A percentile compares a stretch with the other conserved stretches of the same genome.
Evolutionary conservation across 1,140 invertebrate species (phyloP).

Genomic region (Leptopilina boulardi): DNA sequence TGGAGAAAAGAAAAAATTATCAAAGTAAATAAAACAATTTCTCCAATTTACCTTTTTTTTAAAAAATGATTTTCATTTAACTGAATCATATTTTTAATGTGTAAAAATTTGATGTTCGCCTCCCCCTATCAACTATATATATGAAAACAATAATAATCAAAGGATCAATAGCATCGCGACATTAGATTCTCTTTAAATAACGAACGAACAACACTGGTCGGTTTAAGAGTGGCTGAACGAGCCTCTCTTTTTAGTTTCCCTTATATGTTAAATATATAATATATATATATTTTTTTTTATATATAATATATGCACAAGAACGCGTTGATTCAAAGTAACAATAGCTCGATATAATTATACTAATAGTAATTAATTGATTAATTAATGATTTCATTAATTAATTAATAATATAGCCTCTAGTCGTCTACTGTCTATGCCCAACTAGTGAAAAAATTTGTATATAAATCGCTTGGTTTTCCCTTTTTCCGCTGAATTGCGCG

Average conservation of each 20-base stretch:
- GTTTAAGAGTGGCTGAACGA: constrained; percentile 46
- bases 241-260: background rate
- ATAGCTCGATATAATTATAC: constrained; percentile 55
- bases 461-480: constrained; percentile 41
- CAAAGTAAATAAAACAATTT: no score
- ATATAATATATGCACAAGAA: constrained; percentile 41
- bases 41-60: no score
- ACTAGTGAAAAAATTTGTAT: constrained; percentile 65
- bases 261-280: background rate
- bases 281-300: background rate
- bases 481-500: constrained; percentile 4
- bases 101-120: no score
- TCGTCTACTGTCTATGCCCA: constrained; percentile 73
- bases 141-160: background rate
- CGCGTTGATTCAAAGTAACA: constrained; percentile 60
- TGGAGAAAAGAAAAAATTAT: no score
- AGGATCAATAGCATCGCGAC: constrained; percentile 51
- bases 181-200: constrained; percentile 63
- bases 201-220: constrained; percentile 65
- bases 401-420: constrained; percentile 74
- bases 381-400: constrained; percentile 66
- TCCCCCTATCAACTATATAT: background rate
- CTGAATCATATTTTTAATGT: no score
- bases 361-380: constrained; percentile 57
- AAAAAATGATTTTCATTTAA: no score